phyloP scores from a whole-genome alignment of 2,888 invertebrate species.

The Plagiodera versicolora region DNA sequence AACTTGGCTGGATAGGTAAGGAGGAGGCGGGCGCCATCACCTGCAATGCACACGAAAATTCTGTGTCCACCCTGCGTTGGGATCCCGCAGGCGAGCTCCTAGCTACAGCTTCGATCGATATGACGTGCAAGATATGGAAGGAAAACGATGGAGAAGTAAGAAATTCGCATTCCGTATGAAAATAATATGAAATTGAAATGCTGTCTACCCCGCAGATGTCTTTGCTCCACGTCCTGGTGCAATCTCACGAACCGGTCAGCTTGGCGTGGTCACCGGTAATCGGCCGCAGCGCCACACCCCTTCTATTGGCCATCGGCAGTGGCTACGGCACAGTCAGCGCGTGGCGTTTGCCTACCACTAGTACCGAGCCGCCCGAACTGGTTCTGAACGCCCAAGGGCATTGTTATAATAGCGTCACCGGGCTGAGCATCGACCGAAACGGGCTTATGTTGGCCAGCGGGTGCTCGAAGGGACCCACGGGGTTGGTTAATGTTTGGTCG shows the following conservation, averaged over 20 bases:
- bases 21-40: slow-evolving; percentile 48
- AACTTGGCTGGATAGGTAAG: slow-evolving; percentile 52
- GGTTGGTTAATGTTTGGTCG: slow-evolving; percentile 65
- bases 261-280: slow-evolving; percentile 60
- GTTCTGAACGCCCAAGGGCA: slow-evolving; percentile 59
- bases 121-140: slow-evolving; percentile 56
- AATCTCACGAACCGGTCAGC: slow-evolving; percentile 55
- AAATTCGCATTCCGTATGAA: no score
- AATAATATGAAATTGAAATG: slow-evolving; percentile 48
- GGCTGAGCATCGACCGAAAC: slow-evolving; percentile 57
- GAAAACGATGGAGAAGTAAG: slow-evolving; percentile 44
- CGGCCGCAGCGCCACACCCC: slow-evolving; percentile 49
- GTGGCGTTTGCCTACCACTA: slow-evolving; percentile 52
- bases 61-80: slow-evolving; percentile 56
- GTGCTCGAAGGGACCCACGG: slow-evolving; percentile 51
- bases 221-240: slow-evolving; percentile 54
- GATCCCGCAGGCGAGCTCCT: slow-evolving; percentile 57
- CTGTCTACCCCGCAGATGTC: slow-evolving; percentile 16
- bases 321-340: slow-evolving; percentile 58
- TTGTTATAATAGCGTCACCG: slow-evolving; percentile 58
- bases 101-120: slow-evolving; percentile 57
- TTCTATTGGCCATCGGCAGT: slow-evolving; percentile 59
- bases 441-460: slow-evolving; percentile 62
- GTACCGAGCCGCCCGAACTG: slow-evolving; percentile 43
- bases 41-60: slow-evolving; percentile 52